Base-by-base conservation (phyloP, 1,140 invertebrate species). In the Diorhabda elongata region DNA sequence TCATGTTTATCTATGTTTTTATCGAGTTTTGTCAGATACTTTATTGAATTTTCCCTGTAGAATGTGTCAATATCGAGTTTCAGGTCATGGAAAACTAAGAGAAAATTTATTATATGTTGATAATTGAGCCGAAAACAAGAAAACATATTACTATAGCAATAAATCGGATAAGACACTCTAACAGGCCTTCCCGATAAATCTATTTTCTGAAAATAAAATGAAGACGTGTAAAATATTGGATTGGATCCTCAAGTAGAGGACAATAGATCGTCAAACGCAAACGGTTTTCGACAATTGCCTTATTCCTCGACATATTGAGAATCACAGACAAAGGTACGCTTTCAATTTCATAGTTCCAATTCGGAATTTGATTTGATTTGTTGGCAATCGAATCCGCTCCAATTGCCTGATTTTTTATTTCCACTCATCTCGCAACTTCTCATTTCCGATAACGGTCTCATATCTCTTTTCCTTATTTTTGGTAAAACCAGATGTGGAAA, bases 301-400 rank as follows among this genome's bases (percentile, higher is more conserved):
- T 68, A 63, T 52, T 52, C 47, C 4, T 43, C 47, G 64, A 68
- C 72, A 71, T 73, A 73, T 73, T 73, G 72, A 71, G 71, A 73
- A 69, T 71, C 69, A 73, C 72, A 73, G 69, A 73, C 72, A 73
- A 73, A 73, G 72, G 72, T 73, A 70, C 61, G 69, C 66, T 71
- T 71, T 71, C 67, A 71, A 69, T 69, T 69, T 73, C 62, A 58
- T 69, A 64, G 52, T 66, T 73, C 64, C 66, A 60, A 47, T 61
- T 62, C 61, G 52, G 41, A 60, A 11, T 63, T 58, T 71, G 72
- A 73, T 73, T 71, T 73, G 72, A 73, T 73, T 73, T 73, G 72
- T 73, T 71, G 69, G 69, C 72, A 73, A 73, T 73, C 72, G 72
- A 67, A 68, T 73, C 68, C 67, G 69, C 67, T 67, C 47, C 64